phyloP scores from a whole-genome alignment of 2,113 vertebrate genomes.

The Lophius piscatorius region DNA sequence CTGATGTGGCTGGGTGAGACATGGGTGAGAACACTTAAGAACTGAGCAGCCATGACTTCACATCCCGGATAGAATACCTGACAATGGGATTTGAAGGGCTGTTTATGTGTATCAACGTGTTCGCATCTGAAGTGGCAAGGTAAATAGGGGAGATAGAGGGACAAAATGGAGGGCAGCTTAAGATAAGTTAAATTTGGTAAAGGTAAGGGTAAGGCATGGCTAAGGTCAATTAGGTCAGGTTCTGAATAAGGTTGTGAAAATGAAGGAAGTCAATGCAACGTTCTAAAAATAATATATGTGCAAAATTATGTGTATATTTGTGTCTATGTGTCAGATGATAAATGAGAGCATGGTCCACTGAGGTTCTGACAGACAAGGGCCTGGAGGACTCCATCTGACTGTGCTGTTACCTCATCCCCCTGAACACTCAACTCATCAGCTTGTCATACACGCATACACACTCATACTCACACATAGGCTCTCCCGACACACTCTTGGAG shows the following conservation, averaged over 20 bases:
- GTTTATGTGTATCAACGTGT: slow-evolving; percentile 6
- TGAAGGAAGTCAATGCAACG: neutral
- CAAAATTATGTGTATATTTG: slow-evolving; percentile 4
- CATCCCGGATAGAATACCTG: slow-evolving; percentile 12
- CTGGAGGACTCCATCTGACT: slow-evolving; percentile 57
- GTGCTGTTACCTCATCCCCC: slow-evolving; percentile 72
- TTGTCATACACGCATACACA: slow-evolving; percentile 42
- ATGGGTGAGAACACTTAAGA: no score
- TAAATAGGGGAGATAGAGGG: no score
- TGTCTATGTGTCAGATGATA: slow-evolving; percentile 61
- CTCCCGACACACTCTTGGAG: slow-evolving; percentile 47
- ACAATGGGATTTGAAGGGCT: slow-evolving; percentile 10
- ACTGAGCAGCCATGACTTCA: slow-evolving; percentile 30
- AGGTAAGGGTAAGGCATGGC: no score
- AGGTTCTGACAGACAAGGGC: slow-evolving; percentile 69
- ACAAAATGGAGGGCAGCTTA: no score
- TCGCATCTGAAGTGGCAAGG: no score
- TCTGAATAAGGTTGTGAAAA: neutral
- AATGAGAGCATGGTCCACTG: slow-evolving; percentile 65
- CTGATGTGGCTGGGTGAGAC: slow-evolving; percentile 16
- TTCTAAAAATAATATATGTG: neutral
- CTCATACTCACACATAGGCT: slow-evolving; percentile 20
- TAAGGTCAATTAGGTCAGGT: no score
- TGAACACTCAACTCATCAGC: slow-evolving; percentile 67
- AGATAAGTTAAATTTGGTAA: no score